Conservation (phyloP, 2,888 invertebrate genomes). For the Acanthococcus lagerstroemiae region DNA sequence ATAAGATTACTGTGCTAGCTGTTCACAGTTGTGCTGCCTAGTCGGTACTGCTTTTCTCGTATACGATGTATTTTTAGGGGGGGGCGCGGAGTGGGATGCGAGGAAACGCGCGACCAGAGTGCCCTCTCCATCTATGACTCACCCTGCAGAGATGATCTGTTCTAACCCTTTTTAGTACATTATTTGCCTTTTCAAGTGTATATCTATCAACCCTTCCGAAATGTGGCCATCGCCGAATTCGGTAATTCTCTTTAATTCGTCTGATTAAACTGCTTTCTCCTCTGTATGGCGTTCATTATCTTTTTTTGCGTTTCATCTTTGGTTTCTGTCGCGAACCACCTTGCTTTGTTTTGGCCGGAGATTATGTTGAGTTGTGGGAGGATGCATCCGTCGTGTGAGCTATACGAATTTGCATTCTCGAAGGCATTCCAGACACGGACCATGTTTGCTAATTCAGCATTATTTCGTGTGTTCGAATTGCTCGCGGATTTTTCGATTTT, state of each 20-base stretch:
- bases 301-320: no score
- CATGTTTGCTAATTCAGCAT: no score
- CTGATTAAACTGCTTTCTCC: background rate
- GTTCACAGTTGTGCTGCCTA: constrained; percentile 26
- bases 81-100: no score
- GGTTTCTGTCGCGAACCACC: no score
- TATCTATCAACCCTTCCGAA: constrained; percentile 10
- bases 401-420: no score
- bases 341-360: no score
- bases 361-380: no score
- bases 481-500: no score
- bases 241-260: constrained; percentile 1
- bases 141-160: constrained; percentile 12
- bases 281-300: background rate
- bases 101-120: background rate
- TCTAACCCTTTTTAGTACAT: constrained; percentile 17
- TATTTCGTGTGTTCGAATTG: no score
- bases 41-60: constrained; percentile 14
- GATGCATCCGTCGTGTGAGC: no score
- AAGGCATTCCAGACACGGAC: no score
- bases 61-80: no score
- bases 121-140: constrained; percentile 12
- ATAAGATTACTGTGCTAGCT: constrained; percentile 72
- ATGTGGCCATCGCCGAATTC: constrained; percentile 4
- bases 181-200: constrained; percentile 26